Evolutionary conservation across 2,797 vertebrate species (phyloP).

Genomic region (Somateria mollissima): DNA sequence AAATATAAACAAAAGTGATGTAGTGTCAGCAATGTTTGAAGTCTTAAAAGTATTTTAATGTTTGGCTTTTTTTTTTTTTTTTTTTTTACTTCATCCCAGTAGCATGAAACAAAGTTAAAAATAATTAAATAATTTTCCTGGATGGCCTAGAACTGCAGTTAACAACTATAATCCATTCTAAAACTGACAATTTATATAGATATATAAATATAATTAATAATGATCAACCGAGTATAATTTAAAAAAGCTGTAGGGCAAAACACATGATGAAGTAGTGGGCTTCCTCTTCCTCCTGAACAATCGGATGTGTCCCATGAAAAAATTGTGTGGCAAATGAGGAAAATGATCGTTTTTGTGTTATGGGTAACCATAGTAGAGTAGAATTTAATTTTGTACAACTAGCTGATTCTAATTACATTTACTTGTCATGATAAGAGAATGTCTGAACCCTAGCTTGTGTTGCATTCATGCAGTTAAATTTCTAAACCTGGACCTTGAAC

Average conservation of each 20-base stretch:
- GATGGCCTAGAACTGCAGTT: neutral
- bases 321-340: neutral
- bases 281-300: neutral
- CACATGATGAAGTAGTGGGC: neutral
- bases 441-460: neutral
- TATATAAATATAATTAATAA: neutral
- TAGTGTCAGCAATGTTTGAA: neutral
- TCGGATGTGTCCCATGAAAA: neutral
- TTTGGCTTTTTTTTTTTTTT: neutral
- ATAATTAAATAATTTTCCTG: neutral
- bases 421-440: neutral
- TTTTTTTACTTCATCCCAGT: neutral
- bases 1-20: neutral
- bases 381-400: neutral
- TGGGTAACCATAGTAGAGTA: neutral
- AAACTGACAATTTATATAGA: neutral
- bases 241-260: neutral
- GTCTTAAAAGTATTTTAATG: neutral
- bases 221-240: neutral
- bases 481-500: neutral
- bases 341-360: neutral
- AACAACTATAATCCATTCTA: neutral
- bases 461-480: neutral
- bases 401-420: neutral
- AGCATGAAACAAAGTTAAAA: neutral